These are phyloP conservation scores for Schizotus pectinicornis DNA, from an alignment of 2,888 invertebrate species.

Conservation along the genomic window DNA sequence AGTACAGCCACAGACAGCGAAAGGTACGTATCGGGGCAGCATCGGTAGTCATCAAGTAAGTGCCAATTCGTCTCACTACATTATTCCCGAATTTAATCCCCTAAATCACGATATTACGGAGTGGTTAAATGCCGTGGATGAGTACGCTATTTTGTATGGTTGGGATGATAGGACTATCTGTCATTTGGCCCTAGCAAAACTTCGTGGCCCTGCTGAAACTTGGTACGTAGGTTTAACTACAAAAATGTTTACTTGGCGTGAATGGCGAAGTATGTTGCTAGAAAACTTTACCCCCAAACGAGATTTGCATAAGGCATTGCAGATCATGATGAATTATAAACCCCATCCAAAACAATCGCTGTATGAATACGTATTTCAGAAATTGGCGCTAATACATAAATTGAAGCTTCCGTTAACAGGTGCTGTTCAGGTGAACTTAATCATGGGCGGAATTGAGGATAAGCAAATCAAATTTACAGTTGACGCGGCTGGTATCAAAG, in stretches of 20 bases:
- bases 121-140: conserved; percentile 27
- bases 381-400: conserved; percentile 21
- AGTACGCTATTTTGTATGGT: conserved; percentile 10
- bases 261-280: conserved; percentile 14
- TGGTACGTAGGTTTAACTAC: conserved; percentile 24
- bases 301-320: conserved; percentile 16
- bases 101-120: conserved; percentile 6
- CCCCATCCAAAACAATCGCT: conserved; percentile 1
- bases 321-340: conserved; percentile 11
- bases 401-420: conserved; percentile 9
- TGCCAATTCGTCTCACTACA: neutral
- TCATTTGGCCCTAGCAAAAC: conserved; percentile 24
- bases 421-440: conserved; percentile 9
- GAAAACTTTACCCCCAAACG: conserved; percentile 13
- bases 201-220: conserved; percentile 21
- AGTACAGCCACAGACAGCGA: no score
- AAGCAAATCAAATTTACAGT: conserved; percentile 21
- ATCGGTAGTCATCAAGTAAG: no score
- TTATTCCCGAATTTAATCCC: conserved; percentile 22
- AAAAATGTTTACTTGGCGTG: conserved; percentile 15
- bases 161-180: conserved; percentile 15
- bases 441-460: conserved; percentile 11
- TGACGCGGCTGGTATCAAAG: conserved; percentile 14
- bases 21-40: neutral
- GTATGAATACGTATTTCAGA: conserved; percentile 18